Conservation (phyloP, 1,140 invertebrate genomes). For the Ips typographus region DNA sequence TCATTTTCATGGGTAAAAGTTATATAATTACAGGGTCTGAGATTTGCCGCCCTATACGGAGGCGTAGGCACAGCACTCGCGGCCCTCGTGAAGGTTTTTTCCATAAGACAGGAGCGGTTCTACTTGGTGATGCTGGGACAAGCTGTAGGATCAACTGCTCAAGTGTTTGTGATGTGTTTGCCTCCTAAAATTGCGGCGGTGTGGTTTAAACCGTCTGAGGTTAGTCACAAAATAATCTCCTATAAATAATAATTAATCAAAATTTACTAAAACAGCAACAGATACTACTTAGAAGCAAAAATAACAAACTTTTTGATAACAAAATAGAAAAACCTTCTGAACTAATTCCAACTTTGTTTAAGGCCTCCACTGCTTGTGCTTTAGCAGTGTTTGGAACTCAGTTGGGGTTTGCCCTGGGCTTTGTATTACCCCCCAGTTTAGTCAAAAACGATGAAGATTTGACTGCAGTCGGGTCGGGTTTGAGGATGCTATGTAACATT, state of each 20-base stretch:
- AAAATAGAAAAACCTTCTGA: neutral
- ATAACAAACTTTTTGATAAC: too few species aligned
- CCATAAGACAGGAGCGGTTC: slow-evolving; percentile 61
- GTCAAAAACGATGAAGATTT: slow-evolving; percentile 53
- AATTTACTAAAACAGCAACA: too few species aligned
- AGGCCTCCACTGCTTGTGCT: slow-evolving; percentile 71
- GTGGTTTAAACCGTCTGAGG: slow-evolving; percentile 61
- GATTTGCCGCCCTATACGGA: slow-evolving; percentile 50
- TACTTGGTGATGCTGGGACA: slow-evolving; percentile 67
- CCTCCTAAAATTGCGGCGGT: slow-evolving; percentile 70
- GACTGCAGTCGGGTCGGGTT: slow-evolving; percentile 48
- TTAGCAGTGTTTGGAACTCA: slow-evolving; percentile 80
- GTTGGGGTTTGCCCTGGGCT: slow-evolving; percentile 56
- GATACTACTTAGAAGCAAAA: too few species aligned
- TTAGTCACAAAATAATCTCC: slow-evolving; percentile 46
- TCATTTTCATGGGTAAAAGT: neutral
- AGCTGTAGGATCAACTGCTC: slow-evolving; percentile 65
- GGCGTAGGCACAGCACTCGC: slow-evolving; percentile 58
- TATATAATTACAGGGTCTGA: slow-evolving; percentile 42
- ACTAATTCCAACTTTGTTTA: slow-evolving; percentile 18
- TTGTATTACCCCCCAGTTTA: slow-evolving; percentile 53
- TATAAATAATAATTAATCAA: too few species aligned
- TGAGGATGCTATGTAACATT: slow-evolving; percentile 36
- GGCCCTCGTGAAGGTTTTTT: slow-evolving; percentile 72
- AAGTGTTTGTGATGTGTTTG: slow-evolving; percentile 70